These are phyloP conservation scores for Puma concolor DNA, from an alignment of 2,113 vertebrate genomes.

Conservation along the genomic window DNA sequence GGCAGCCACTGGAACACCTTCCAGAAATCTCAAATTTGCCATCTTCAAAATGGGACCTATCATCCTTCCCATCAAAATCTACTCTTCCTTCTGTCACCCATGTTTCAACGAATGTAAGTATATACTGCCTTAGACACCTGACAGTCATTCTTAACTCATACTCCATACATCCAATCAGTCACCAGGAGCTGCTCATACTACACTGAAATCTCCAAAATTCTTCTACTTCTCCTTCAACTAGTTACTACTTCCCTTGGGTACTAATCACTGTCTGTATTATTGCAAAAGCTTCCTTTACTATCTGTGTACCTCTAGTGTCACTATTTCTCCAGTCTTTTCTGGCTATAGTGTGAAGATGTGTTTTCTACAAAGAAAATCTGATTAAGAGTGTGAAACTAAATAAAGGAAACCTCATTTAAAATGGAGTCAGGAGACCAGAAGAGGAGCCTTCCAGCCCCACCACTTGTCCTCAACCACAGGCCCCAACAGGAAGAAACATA, in stretches of 20 bases:
- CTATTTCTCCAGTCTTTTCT: constrained; percentile 4
- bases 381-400: neutral
- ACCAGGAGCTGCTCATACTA: neutral
- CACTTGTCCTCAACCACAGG: no score
- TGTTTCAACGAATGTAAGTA: neutral
- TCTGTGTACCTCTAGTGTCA: neutral
- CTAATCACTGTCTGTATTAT: constrained; percentile 8
- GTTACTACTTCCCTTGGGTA: constrained; percentile 1
- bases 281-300: constrained; percentile 7
- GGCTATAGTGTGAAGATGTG: neutral
- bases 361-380: constrained; percentile 36
- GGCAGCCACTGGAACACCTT: neutral
- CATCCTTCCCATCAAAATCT: neutral
- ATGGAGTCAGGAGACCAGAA: neutral
- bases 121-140: neutral
- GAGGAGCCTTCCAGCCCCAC: neutral
- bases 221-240: neutral
- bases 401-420: neutral
- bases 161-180: neutral
- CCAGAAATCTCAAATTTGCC: neutral
- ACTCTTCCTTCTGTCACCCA: neutral
- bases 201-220: constrained; percentile 37
- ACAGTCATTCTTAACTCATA: neutral
- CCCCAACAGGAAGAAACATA: neutral
- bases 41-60: neutral